A percentile compares a stretch with the other conserved stretches of the same genome.
Conservation (phyloP, 2,797 vertebrate species). For the Propithecus perrieri region DNA sequence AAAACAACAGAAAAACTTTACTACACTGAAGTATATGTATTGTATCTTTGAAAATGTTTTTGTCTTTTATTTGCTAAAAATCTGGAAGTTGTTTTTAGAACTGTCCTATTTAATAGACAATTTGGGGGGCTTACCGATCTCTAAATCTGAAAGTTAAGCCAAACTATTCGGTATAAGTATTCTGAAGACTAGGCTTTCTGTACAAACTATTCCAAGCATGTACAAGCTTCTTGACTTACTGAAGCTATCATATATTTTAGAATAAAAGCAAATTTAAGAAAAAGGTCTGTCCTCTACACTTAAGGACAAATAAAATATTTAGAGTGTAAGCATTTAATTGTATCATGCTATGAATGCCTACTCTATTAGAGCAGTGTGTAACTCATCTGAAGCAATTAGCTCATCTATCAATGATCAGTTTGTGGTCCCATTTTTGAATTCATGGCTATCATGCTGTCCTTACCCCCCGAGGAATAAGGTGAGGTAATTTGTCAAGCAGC, state of each 20-base stretch:
- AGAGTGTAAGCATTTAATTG: constrained; percentile 45
- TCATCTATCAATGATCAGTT: constrained; percentile 56
- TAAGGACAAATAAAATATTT: constrained; percentile 48
- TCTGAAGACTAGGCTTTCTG: not conserved
- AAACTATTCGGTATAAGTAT: constrained; percentile 14
- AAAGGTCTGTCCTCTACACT: not conserved
- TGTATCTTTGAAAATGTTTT: constrained; percentile 26
- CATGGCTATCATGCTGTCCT: constrained; percentile 44
- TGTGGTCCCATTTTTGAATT: constrained; percentile 70
- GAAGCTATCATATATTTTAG: constrained; percentile 37
- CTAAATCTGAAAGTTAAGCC: constrained; percentile 33
- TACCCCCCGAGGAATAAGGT: constrained; percentile 68
- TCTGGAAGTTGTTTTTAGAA: constrained; percentile 1
- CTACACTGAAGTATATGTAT: not conserved
- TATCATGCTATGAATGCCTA: not conserved
- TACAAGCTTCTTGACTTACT: not conserved
- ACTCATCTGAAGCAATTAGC: constrained; percentile 63
- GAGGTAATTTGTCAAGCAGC: constrained; percentile 77
- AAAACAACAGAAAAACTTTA: not conserved
- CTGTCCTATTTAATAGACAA: not conserved
- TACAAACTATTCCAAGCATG: constrained; percentile 6
- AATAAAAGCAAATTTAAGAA: constrained; percentile 15
- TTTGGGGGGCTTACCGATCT: not conserved
- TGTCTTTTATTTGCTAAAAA: constrained; percentile 43
- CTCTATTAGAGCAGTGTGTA: constrained; percentile 46